Percentiles rank a stretch among this genome's conserved stretches.
Conservation (phyloP, 1,140 invertebrate genomes). For the Calliphora vicina region DNA sequence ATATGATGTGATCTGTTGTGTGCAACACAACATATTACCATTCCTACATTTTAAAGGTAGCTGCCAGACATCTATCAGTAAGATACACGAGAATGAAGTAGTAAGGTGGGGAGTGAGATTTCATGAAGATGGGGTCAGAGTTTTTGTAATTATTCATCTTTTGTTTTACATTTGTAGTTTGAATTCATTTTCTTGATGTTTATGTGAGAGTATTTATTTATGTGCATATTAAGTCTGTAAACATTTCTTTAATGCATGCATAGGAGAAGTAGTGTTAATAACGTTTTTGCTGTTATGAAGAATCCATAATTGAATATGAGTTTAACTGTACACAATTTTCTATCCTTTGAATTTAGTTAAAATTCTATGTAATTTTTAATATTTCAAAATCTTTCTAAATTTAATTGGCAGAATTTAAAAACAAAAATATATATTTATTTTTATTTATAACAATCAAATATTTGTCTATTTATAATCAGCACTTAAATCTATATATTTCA, state of each 20-base stretch:
- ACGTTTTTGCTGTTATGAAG: not conserved
- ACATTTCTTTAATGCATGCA: not conserved
- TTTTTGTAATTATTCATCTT: not conserved
- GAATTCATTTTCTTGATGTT: not conserved
- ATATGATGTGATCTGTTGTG: too few species aligned
- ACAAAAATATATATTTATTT: not conserved
- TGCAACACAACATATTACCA: too few species aligned
- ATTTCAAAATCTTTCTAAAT: too few species aligned
- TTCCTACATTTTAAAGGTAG: not conserved
- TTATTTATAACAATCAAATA: too few species aligned
- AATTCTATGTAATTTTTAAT: too few species aligned
- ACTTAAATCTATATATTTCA: too few species aligned
- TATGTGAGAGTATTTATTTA: not conserved
- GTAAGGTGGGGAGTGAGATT: not conserved
- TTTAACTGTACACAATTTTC: not conserved
- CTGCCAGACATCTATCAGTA: not conserved
- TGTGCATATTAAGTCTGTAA: not conserved
- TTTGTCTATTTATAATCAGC: too few species aligned
- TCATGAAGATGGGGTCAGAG: not conserved
- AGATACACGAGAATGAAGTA: not conserved
- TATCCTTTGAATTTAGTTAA: not conserved
- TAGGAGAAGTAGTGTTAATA: not conserved
- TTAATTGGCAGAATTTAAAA: not conserved
- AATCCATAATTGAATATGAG: not conserved
- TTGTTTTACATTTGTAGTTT: not conserved